Base-by-base conservation (phyloP, 2,888 invertebrate genomes). In the Agrotis segetum region DNA sequence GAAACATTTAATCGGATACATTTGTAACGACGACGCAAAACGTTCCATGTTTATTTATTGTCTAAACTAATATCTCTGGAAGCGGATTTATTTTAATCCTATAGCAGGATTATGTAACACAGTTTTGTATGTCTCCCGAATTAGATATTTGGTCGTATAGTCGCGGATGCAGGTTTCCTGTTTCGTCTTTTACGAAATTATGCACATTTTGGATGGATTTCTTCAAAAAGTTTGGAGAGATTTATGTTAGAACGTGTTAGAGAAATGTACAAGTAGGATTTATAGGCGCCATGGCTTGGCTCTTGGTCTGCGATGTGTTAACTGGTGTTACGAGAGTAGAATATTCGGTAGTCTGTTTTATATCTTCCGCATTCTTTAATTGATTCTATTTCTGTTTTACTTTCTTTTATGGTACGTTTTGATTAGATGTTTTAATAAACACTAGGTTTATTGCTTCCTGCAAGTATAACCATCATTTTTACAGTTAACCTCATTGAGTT, bases 331-430 rank as follows among this genome's bases (percentile, higher is more conserved):
- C 79, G 69, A 77, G 83, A 74, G 81, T 73, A 80, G 76, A 81
- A 74, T 79, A 74, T 85, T 83, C 71, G 76, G 81, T 79, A 79
- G 85, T 87, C 92, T 92, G 92, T 85, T 93, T 92, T 91, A 91
- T 91, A 87, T 94, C 94, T 94, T 94, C 94, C 94, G 93, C 91
- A 89, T 93, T 92, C 92, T 90, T 88, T 85, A 87, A 92, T 93
- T 91, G 87, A 84, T 85, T 91, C 93, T 94, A 93, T 93, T 94
- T 91, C 79, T 82, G 89, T 87, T 88, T 90, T 90, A 89, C 90
- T 92, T 88, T 90, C 89, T 73, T 90, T 91, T 89, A 91, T 88
- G 87, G 88, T 86, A 78, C 85, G 85, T 85, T 89, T 88, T 85
- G 85, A 87, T 90, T 83, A 87, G 75, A 83, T 85, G 82, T 86